Evolutionary conservation across 1,140 invertebrate genomes (phyloP), one percentile per base, ranked within the genome.

Genomic region (Watersipora subatra): DNA sequence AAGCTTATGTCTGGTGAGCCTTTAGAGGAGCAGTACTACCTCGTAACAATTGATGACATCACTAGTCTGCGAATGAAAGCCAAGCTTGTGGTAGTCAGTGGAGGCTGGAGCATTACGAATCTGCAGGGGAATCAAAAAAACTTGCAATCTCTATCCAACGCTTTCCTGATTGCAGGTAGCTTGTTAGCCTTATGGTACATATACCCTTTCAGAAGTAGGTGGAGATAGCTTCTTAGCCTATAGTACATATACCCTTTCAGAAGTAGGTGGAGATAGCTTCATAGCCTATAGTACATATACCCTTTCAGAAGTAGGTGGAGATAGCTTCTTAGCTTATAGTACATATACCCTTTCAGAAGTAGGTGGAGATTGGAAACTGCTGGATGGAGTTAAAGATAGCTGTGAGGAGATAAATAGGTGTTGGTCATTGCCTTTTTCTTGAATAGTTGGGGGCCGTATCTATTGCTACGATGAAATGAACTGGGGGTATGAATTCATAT

Each of bases 1-100:
- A 61, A 68, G 34, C 64, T 58, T 26, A 22, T 28, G 28, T 69
- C 66, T 24, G 65, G 68, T 7, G 63, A 66, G 22, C 62, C 67
- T 1, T 65, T 70, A 12, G 26, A 57, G 17, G 69, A 73, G 65
- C 63, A 55, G 1, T 72, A 71, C 0, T 76, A 75, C 58, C 24
- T 76, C 27, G 67, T 78, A 19, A 71, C 72, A 19, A 63, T 68
- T 22, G 70, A 71, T 26, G 76, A 78, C 55, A 73, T 78, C 19
- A 30, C 72, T 15, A 70, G 66, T 22, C 57, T 72, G 26, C 69
- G 69, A 57, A 64, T 76, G 34, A 69, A 27, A 17, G 75, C 75
- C 19, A 70, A 77, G 63, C 71, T 78, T 28, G 75, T 78, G 0
- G 72, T 75, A 0, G 62, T 76, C 2, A 76, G 68, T 65, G 59